These are phyloP conservation scores for Macaca nemestrina DNA, from an alignment of 2,113 vertebrate species.

Conservation along the genomic window DNA sequence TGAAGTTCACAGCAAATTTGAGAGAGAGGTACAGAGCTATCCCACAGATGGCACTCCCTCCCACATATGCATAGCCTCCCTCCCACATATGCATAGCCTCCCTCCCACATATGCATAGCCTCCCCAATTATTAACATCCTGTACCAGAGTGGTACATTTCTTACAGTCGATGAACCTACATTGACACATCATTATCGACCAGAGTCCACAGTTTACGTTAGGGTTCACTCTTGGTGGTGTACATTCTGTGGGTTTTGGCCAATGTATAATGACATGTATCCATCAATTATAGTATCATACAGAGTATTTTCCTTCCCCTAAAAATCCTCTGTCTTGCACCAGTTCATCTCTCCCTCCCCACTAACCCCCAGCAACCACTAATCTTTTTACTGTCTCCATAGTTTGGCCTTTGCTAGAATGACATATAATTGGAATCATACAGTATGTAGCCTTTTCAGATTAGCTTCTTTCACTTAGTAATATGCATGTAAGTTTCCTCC, in stretches of 20 bases:
- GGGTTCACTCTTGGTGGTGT: neutral
- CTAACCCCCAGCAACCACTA: neutral
- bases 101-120: accelerated
- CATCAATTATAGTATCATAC: neutral
- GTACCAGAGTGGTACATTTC: neutral
- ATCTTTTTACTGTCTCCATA: too few species aligned
- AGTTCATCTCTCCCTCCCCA: neutral
- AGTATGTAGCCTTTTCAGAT: neutral
- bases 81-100: too few species aligned
- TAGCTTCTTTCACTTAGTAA: neutral
- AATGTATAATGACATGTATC: neutral
- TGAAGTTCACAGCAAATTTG: neutral
- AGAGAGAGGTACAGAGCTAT: neutral
- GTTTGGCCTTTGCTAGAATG: neutral
- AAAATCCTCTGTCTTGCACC: neutral
- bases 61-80: too few species aligned
- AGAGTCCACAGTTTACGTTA: neutral
- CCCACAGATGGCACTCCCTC: too few species aligned
- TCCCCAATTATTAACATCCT: neutral
- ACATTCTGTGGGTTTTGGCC: neutral
- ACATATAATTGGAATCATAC: too few species aligned
- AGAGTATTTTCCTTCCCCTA: neutral
- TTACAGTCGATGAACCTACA: neutral
- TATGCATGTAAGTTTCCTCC: neutral
- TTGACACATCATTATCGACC: neutral